These are phyloP conservation scores for Podocnemis expansa DNA, from an alignment of 2,113 vertebrate genomes.

Conservation along the genomic window DNA sequence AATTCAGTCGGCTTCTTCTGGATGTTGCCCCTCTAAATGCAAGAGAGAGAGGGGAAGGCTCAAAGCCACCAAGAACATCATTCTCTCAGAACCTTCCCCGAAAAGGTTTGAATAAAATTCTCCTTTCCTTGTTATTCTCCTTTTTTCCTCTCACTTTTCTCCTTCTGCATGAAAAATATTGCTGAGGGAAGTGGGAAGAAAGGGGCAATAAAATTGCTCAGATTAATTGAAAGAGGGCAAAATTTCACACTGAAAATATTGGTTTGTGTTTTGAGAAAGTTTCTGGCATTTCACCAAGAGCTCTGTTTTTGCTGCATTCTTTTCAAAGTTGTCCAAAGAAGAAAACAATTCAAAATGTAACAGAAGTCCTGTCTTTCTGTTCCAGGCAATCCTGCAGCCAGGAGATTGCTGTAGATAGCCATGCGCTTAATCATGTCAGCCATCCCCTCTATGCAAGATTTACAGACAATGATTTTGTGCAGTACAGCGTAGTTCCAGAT, in stretches of 20 bases:
- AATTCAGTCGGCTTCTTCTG: background rate
- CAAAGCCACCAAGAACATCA: background rate
- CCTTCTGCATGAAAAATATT: background rate
- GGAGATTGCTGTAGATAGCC: background rate
- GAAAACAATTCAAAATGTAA: background rate
- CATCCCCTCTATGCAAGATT: background rate
- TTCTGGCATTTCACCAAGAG: background rate
- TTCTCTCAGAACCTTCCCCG: background rate
- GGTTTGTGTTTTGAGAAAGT: background rate
- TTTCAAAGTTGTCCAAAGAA: background rate
- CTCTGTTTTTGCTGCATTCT: background rate
- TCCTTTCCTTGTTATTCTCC: background rate
- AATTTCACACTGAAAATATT: background rate
- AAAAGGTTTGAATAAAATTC: background rate
- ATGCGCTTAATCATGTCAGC: background rate
- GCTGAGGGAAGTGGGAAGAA: background rate
- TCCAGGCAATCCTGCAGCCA: background rate
- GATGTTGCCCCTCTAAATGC: background rate
- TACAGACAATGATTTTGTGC: background rate
- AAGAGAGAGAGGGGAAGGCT: background rate
- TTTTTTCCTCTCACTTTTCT: background rate
- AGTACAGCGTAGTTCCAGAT: background rate
- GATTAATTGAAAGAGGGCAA: background rate
- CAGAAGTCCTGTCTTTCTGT: background rate
- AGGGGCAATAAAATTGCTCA: background rate